phyloP scores from a whole-genome alignment of 2,888 invertebrate genomes.

The Linnaemya tessellans region DNA sequence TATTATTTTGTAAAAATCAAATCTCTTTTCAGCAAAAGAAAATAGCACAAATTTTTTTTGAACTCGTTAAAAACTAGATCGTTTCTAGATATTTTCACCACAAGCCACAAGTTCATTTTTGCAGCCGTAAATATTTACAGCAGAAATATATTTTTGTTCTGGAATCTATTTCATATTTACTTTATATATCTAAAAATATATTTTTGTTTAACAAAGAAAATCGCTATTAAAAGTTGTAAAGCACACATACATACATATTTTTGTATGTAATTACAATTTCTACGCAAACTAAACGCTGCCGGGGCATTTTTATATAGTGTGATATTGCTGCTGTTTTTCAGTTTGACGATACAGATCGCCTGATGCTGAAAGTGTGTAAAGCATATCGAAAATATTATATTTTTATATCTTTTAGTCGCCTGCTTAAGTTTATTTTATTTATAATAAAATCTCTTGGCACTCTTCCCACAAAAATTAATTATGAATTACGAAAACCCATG shows the following conservation, averaged over 20 bases:
- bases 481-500: slow-evolving; percentile 37
- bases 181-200: not conserved
- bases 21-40: too few species aligned
- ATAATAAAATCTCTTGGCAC: slow-evolving; percentile 47
- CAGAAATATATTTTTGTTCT: not conserved
- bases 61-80: not conserved
- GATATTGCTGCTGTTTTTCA: not conserved
- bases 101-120: not conserved
- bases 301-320: not conserved
- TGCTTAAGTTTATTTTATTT: slow-evolving; percentile 41
- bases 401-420: slow-evolving; percentile 7
- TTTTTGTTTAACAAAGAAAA: not conserved
- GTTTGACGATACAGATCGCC: slow-evolving; percentile 18
- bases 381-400: not conserved
- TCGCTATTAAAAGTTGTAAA: not conserved
- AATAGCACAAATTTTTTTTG: too few species aligned
- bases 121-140: slow-evolving; percentile 51
- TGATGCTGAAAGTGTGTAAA: slow-evolving; percentile 36
- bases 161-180: too few species aligned
- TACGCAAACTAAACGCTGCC: not conserved
- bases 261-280: not conserved
- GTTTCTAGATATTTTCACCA: slow-evolving; percentile 2
- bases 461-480: slow-evolving; percentile 49
- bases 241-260: not conserved
- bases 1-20: too few species aligned